Evolutionary conservation across 2,888 invertebrate species (phyloP).

Genomic region (Dyspetes luteomarginatus): DNA sequence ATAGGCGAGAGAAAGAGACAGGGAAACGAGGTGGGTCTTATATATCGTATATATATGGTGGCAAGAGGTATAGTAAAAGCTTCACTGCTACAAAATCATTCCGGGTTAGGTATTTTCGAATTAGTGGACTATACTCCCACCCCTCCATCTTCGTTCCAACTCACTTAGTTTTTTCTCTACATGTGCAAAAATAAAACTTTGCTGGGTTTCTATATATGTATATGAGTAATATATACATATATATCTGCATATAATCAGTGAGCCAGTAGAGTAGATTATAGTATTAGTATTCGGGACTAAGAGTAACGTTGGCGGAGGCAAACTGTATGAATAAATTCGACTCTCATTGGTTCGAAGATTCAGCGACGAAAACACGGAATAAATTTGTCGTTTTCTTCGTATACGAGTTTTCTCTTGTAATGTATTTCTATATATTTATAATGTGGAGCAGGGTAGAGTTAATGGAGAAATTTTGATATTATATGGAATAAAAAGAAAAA

Average conservation of each 20-base stretch:
- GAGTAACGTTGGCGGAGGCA: constrained; percentile 27
- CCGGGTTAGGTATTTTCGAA: constrained; percentile 75
- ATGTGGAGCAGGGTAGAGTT: not conserved
- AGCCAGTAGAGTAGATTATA: constrained; percentile 44
- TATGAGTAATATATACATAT: not conserved
- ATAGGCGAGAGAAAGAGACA: constrained; percentile 38
- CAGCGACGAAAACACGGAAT: constrained; percentile 2
- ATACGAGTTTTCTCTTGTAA: constrained; percentile 23
- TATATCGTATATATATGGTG: constrained; percentile 64
- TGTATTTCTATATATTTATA: not conserved
- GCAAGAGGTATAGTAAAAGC: constrained; percentile 72
- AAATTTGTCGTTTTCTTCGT: constrained; percentile 9
- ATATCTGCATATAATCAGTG: constrained; percentile 32
- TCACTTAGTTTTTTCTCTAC: constrained; percentile 14
- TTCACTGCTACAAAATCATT: constrained; percentile 65
- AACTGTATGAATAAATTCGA: constrained; percentile 57
- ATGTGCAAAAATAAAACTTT: constrained; percentile 47
- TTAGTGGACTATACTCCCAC: constrained; percentile 70
- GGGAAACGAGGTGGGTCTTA: constrained; percentile 45
- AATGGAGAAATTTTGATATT: not conserved
- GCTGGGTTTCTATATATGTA: constrained; percentile 25
- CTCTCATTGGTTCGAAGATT: not conserved
- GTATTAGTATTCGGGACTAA: constrained; percentile 57
- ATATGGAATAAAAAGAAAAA: not conserved
- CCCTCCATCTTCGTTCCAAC: constrained; percentile 15